These are phyloP conservation scores for Hyles lineata DNA, from an alignment of 2,888 invertebrate genomes.

Conservation along the genomic window DNA sequence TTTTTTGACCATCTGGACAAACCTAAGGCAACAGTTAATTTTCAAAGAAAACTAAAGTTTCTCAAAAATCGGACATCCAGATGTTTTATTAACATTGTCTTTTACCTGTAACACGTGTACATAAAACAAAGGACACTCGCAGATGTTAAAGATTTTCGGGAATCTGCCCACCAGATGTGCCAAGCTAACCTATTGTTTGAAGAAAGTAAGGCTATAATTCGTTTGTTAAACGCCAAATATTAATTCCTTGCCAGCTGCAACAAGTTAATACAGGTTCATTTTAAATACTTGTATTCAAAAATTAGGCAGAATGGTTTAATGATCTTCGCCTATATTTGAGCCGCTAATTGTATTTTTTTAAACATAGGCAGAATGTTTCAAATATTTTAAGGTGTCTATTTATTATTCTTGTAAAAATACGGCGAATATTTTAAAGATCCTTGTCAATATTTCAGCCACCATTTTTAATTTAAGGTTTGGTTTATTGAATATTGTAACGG, in stretches of 20 bases:
- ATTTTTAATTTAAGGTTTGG: neutral
- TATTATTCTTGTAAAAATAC: too few relatives aligned
- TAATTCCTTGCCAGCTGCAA: neutral
- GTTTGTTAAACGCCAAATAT: neutral
- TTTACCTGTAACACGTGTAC: conserved; percentile 24
- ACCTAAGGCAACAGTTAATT: neutral
- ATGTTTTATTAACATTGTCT: conserved; percentile 7
- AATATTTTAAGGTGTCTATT: too few relatives aligned
- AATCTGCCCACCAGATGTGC: conserved; percentile 20
- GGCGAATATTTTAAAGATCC: neutral
- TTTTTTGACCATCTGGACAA: conserved; percentile 1
- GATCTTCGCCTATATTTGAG: conserved; percentile 10
- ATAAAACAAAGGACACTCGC: conserved; percentile 3
- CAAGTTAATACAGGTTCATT: conserved; percentile 11
- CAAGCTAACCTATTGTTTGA: conserved; percentile 1
- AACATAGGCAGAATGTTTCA: too few relatives aligned
- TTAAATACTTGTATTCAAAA: conserved; percentile 1
- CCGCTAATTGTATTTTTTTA: neutral
- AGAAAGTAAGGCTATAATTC: conserved; percentile 14
- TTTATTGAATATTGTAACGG: neutral
- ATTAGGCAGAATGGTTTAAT: conserved; percentile 10
- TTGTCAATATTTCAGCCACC: neutral
- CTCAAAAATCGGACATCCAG: conserved; percentile 7
- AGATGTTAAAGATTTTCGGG: conserved; percentile 25
- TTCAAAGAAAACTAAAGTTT: conserved; percentile 23